These are phyloP conservation scores for Carpatolechia fugitivella DNA, from an alignment of 2,888 invertebrate species.

Conservation along the genomic window DNA sequence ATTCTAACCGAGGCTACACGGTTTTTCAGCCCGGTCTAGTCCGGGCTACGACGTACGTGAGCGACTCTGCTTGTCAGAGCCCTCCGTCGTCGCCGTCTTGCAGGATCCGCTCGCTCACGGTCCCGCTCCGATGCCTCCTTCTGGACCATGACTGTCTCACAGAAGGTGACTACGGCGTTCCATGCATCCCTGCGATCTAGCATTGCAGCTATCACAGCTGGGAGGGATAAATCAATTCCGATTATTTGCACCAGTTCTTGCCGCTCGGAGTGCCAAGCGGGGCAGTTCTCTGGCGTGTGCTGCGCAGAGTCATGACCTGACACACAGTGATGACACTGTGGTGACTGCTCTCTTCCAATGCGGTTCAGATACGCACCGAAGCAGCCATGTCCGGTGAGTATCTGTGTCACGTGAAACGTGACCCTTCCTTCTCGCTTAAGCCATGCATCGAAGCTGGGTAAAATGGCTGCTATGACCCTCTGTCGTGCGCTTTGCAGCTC, in stretches of 20 bases:
- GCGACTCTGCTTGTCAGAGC: no score
- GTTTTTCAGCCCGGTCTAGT: neutral
- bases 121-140: constrained; percentile 3
- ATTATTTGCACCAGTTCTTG: neutral
- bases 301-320: neutral
- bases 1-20: neutral
- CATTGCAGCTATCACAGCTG: constrained; percentile 10
- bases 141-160: constrained; percentile 2
- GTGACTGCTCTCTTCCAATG: constrained; percentile 6
- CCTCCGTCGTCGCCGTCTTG: neutral
- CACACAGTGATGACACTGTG: constrained; percentile 9
- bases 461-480: neutral
- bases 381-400: constrained; percentile 17
- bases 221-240: constrained; percentile 10
- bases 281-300: constrained; percentile 13
- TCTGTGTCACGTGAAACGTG: constrained; percentile 8
- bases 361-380: constrained; percentile 14
- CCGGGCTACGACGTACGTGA: neutral
- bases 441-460: neutral
- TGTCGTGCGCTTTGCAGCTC: neutral
- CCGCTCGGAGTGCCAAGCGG: neutral
- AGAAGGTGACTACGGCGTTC: constrained; percentile 6
- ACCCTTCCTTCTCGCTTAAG: neutral
- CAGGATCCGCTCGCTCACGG: neutral
- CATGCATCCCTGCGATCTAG: neutral